Base-by-base conservation (phyloP, 2,113 vertebrate species). In the Blennius ocellaris region DNA sequence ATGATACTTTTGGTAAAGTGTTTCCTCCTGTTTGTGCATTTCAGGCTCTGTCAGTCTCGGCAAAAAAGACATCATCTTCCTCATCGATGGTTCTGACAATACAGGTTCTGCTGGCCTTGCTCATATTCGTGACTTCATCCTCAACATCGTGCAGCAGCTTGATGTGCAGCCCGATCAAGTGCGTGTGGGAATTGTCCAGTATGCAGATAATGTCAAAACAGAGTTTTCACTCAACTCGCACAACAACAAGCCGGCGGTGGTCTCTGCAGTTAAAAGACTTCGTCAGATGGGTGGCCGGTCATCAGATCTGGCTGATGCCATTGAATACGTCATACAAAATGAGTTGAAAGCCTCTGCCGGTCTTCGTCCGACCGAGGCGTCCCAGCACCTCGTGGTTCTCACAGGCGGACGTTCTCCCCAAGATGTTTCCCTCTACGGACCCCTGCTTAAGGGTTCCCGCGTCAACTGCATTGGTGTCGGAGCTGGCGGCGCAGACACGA, bases 111-210 rank as follows among this genome's bases (percentile, higher is more conserved):
- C 76, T 0, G 96, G 95, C 11, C 75, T 97, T 0, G 96, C 93
- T 47, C 94, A 97, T 52, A 96, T 99, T 41, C 94, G 97, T 12
- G 97, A 99, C 82, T 98, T 99, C 67, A 92, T 99, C 10, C 40
- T 88, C 64, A 94, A 78, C 76, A 91, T 97, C 5, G 94, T 98
- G 16, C 87, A 92, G 43, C 95, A 95, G 75, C 94, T 99, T 6
- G 90, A 96, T 0, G 82, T 99, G 0, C 92, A 92, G 12, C 94
- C 96, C 49, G 95, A 93, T 73, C 93, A 95, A 92, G 94, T 97
- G 59, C 93, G 96, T 0, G 85, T 99, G 0, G 95, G 92, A 0
- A 73, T 97, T 4, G 93, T 96, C 17, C 98, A 99, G 87, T 99
- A 98, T 84, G 95, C 96, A 74, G 94, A 94, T 2, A 88, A 43